Percentiles rank a stretch among this genome's conserved stretches.
phyloP scores from a whole-genome alignment of 2,888 invertebrate species.

The Hemithea aestivaria region DNA sequence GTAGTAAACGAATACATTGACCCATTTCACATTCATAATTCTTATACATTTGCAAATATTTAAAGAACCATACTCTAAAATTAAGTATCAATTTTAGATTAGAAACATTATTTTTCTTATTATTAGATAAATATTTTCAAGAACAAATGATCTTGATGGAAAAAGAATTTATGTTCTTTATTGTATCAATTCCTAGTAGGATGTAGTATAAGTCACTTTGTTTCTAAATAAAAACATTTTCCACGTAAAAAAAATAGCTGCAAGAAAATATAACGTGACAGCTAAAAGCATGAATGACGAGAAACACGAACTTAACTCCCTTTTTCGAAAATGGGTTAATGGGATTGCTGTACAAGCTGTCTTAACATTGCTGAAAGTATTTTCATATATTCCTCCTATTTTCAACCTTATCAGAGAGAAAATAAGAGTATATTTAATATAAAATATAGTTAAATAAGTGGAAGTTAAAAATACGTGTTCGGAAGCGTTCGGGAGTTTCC shows the following conservation, averaged over 20 bases:
- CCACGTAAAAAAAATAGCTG: neutral
- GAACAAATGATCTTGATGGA: too few relatives aligned
- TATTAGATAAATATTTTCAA: too few relatives aligned
- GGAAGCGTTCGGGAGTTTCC: slow-evolving; percentile 57
- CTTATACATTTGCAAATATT: too few relatives aligned
- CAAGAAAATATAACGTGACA: neutral
- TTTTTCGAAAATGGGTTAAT: slow-evolving; percentile 65
- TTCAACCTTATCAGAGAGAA: slow-evolving; percentile 12
- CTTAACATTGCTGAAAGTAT: slow-evolving; percentile 53
- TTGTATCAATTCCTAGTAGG: too few relatives aligned
- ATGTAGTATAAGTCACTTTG: too few relatives aligned
- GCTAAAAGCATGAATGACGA: slow-evolving; percentile 19
- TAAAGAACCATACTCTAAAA: too few relatives aligned
- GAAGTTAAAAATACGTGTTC: slow-evolving; percentile 69
- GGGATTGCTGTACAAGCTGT: slow-evolving; percentile 50
- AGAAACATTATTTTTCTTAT: too few relatives aligned
- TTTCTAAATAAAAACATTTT: too few relatives aligned
- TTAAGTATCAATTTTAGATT: too few relatives aligned
- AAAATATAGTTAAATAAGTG: slow-evolving; percentile 34
- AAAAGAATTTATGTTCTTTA: too few relatives aligned
- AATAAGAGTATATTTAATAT: slow-evolving; percentile 20
- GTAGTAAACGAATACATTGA: too few relatives aligned
- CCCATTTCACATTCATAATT: too few relatives aligned
- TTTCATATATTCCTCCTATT: slow-evolving; percentile 16
- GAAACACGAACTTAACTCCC: slow-evolving; percentile 12